Evolutionary conservation across 2,888 invertebrate genomes (phyloP).

Genomic region (Himalopsyche kuldschensis): DNA sequence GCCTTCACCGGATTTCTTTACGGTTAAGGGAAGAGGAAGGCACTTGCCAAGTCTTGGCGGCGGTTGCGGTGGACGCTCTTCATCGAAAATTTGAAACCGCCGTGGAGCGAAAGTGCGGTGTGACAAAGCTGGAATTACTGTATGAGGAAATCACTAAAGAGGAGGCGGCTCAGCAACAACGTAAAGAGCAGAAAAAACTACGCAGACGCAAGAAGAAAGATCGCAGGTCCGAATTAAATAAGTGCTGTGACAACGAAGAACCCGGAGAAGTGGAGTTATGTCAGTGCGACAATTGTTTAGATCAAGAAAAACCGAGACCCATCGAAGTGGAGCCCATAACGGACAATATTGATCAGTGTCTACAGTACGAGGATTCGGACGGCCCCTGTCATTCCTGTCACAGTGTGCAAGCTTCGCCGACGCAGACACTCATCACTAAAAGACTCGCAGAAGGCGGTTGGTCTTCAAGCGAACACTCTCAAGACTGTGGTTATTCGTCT

Average conservation of each 20-base stretch:
- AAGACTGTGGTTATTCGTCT: constrained; percentile 88
- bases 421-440: constrained; percentile 44
- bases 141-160: constrained; percentile 87
- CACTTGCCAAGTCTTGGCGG: constrained; percentile 91
- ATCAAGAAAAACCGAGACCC: constrained; percentile 43
- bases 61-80: constrained; percentile 83
- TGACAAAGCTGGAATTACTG: constrained; percentile 83
- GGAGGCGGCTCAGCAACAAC: constrained; percentile 80
- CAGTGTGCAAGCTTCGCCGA: constrained; percentile 50
- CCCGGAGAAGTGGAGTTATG: constrained; percentile 43
- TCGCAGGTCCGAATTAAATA: constrained; percentile 52
- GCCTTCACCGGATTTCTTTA: constrained; percentile 83
- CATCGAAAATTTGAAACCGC: constrained; percentile 89
- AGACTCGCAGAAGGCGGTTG: constrained; percentile 58
- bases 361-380: constrained; percentile 46
- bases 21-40: constrained; percentile 88
- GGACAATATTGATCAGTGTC: constrained; percentile 51
- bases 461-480: constrained; percentile 70
- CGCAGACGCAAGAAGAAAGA: constrained; percentile 76
- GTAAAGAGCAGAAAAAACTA: constrained; percentile 85
- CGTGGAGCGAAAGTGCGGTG: constrained; percentile 85
- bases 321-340: constrained; percentile 46
- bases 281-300: constrained; percentile 55
- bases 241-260: constrained; percentile 43
- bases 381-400: constrained; percentile 57